Evolutionary conservation across 1,140 invertebrate species (phyloP).

Genomic region (Metopolophium dirhodum): DNA sequence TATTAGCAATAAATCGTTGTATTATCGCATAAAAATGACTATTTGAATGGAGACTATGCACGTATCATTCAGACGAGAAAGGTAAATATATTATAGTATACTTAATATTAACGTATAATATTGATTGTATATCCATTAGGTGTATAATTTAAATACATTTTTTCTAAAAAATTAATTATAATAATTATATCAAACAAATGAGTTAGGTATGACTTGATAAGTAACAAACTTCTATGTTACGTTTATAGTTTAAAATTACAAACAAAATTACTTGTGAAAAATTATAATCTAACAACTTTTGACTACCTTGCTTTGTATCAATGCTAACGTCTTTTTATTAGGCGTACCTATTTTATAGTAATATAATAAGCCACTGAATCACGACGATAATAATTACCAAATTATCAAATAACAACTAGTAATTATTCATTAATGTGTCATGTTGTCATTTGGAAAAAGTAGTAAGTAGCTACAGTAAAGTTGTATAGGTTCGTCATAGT

Average conservation of each 20-base stretch:
- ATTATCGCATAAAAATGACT: neutral
- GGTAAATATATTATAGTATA: slow-evolving; percentile 6
- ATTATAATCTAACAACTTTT: neutral
- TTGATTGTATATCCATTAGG: too few species aligned
- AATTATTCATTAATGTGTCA: neutral
- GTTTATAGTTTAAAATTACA: neutral
- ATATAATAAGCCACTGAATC: too few species aligned
- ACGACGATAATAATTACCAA: neutral
- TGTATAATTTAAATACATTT: too few species aligned
- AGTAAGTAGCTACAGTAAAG: neutral
- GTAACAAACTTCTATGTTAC: too few species aligned
- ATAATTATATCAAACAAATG: too few species aligned
- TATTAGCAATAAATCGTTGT: neutral
- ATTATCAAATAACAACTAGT: neutral
- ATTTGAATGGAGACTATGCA: too few species aligned
- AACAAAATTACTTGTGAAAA: neutral
- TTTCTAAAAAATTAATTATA: neutral
- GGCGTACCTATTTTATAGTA: neutral
- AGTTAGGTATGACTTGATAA: neutral
- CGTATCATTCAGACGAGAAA: neutral
- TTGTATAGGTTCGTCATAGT: too few species aligned
- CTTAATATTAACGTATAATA: too few species aligned
- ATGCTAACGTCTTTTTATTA: neutral
- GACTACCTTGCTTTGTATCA: neutral
- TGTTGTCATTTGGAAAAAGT: neutral